Base-by-base conservation (phyloP, 2,113 vertebrate species). In the Engystomops pustulosus region DNA sequence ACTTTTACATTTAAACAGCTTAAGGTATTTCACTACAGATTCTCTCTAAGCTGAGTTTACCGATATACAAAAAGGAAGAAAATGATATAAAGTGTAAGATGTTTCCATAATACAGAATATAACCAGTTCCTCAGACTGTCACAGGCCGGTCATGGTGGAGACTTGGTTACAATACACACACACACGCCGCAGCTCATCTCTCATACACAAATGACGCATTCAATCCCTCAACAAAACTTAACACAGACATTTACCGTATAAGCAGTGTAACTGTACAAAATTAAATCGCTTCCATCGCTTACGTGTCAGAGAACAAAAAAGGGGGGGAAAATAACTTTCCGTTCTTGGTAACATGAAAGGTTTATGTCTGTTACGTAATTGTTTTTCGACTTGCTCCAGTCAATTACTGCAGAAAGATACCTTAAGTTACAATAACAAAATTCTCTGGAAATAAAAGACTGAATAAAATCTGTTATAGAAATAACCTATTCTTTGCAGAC, bases 381-480 rank as follows among this genome's bases (percentile, higher is more conserved):
- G 90, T 89, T 86, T 87, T 90, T 93, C 92, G 92, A 91, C 93
- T 90, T 93, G 91, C 90, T 93, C 94, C 93, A 95, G 91, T 92
- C 94, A 93, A 92, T 93, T 95, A 94, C 94, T 94, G 95, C 95
- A 95, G 92, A 89, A 95, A 95, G 95, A 97, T 96, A 95, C 93
- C 93, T 95, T 94, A 97, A 98, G 95, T 96, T 96, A 98, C 95
- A 95, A 96, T 92, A 95, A 94, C 93, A 94, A 92, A 93, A 93
- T 92, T 79, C 93, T 94, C 91, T 93, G 91, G 94, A 96, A 97
- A 95, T 94, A 96, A 96, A 95, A 95, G 95, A 96, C 94, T 96
- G 93, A 94, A 94, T 97, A 96, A 96, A 96, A 96, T 96, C 95
- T 96, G 95, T 96, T 96, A 96, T 96, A 97, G 94, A 97, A 97